Conservation (phyloP, 37 sponge, comb jelly and placozoan genomes). For the Crambe crambe region DNA sequence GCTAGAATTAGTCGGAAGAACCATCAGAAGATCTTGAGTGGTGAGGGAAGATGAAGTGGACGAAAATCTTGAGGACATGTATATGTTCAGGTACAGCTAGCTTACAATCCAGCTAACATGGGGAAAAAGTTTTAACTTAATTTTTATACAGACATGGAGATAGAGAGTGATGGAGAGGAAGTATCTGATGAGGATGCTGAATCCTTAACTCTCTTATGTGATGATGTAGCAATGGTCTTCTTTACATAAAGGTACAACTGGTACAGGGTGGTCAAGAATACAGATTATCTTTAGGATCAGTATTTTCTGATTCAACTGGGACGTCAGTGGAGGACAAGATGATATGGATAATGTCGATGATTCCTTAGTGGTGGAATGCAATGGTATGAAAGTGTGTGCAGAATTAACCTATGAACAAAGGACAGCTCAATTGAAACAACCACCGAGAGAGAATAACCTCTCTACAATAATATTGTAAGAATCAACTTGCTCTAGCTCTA, state of each 20-base stretch:
- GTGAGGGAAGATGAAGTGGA: slow-evolving; percentile 19
- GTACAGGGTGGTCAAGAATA: neutral
- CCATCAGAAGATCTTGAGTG: neutral
- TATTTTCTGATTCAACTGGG: slow-evolving; percentile 68
- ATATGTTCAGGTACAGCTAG: neutral
- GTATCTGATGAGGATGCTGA: slow-evolving; percentile 17
- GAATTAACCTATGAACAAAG: no score
- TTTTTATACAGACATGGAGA: slow-evolving; percentile 32
- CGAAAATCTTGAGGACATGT: neutral
- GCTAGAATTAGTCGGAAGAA: neutral
- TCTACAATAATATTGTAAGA: neutral
- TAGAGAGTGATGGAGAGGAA: slow-evolving; percentile 20
- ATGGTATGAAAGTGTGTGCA: slow-evolving; percentile 64
- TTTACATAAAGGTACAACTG: neutral
- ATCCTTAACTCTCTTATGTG: neutral
- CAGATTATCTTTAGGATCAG: slow-evolving; percentile 55
- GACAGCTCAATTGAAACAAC: no score
- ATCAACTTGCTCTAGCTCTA: neutral
- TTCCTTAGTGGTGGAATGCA: slow-evolving; percentile 46
- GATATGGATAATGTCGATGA: slow-evolving; percentile 80
- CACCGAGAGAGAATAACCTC: neutral
- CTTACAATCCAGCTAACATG: neutral
- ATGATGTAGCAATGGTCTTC: slow-evolving; percentile 32
- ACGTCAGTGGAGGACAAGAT: slow-evolving; percentile 85
- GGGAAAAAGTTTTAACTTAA: no score